Conservation (phyloP, 2,888 invertebrate species). For the Melipona bicolor region DNA sequence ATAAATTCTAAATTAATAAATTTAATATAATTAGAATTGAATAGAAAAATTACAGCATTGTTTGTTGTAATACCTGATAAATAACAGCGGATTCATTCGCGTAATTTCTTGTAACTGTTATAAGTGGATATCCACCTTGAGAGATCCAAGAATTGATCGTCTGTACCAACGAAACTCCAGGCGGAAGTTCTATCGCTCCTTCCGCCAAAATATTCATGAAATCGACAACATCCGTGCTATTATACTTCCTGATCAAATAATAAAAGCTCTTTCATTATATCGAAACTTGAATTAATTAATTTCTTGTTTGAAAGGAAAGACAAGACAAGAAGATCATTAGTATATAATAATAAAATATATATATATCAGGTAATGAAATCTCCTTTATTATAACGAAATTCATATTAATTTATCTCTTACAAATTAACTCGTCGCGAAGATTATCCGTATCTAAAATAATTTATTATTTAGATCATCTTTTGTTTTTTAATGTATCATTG, state of each 20-base stretch:
- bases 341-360: not conserved
- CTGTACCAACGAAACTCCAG: conserved; percentile 66
- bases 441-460: no score
- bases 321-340: not conserved
- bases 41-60: not conserved
- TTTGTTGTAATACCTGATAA: conserved; percentile 71
- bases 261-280: not conserved
- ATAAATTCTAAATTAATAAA: no score
- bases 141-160: conserved; percentile 75
- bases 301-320: not conserved
- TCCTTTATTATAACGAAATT: no score
- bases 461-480: not conserved
- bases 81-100: conserved; percentile 68
- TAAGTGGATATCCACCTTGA: conserved; percentile 79
- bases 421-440: no score
- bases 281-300: not conserved
- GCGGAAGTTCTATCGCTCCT: conserved; percentile 63
- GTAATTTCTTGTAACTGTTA: conserved; percentile 77
- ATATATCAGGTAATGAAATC: no score
- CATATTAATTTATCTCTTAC: no score
- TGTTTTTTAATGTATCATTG: not conserved
- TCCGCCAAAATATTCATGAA: conserved; percentile 74
- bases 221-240: conserved; percentile 66
- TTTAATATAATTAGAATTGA: not conserved
- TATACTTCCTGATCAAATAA: conserved; percentile 68